Base-by-base conservation (phyloP, 2,797 vertebrate species). In the Lepus townsendii region DNA sequence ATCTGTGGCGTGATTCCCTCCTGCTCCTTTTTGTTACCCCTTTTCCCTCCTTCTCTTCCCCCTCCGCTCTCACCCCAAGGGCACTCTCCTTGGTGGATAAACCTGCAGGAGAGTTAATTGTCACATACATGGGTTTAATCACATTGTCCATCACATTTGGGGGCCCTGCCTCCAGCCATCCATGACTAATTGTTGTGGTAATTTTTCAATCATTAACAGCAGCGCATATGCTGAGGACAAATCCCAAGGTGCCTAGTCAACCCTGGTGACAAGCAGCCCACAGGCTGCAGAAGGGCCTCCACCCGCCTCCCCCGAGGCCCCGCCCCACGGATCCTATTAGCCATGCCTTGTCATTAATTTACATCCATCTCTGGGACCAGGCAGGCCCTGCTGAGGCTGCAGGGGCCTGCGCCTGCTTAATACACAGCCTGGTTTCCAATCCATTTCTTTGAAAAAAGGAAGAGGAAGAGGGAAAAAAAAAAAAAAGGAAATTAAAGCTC, bases 101-200 rank as follows among this genome's bases (percentile, higher is more conserved):
- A 98, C 98, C 98, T 97, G 97, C 98, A 97, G 98, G 98, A 98
- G 98, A 98, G 99, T 99, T 99, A 99, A 99, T 99, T 99, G 99
- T 99, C 98, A 98, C 99, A 99, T 99, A 99, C 99, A 99, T 84
- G 99, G 99, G 96, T 99, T 99, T 99, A 99, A 99, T 99, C 99
- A 99, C 98, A 99, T 99, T 99, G 98, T 98, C 98, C 98, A 90
- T 96, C 97, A 98, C 88, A 97, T 98, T 98, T 54, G 95, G 98
- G 97, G 98, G 97, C 98, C 97, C 97, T 98, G 98, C 98, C 98
- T 98, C 97, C 98, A 98, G 98, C 97, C 96, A 98, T 98, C 98
- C 98, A 94, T 98, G 98, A 99, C 98, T 99, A 99, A 99, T 98
- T 98, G 98, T 98, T 98, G 97, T 98, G 98, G 98, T 98, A 99